Evolutionary conservation across 2,888 invertebrate species (phyloP), one percentile per base, ranked within the genome.

Genomic region (Teinopalpus imperialis): DNA sequence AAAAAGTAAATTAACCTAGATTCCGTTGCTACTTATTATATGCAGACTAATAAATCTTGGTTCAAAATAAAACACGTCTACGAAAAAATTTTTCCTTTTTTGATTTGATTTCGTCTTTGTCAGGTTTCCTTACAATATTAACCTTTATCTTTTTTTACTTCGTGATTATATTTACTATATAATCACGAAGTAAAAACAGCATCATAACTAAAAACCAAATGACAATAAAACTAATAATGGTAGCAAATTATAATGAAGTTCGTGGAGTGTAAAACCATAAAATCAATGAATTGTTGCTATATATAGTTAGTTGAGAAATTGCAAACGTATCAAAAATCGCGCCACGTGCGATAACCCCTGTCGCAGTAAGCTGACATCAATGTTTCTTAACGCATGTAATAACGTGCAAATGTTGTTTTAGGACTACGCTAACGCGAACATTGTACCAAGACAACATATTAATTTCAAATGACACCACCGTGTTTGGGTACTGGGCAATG

Each of bases 401-500:
- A 40, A 23, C 35, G 40, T 26, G 9, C 35, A 59, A 62, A 57
- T 75, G 72, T 79, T 81, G 67, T 73, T 76, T 79, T 76, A 79
- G 79, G 78, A 70, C 63, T 55, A 54, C 48, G 62, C 61, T 59
- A 69, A 79, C 72, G 69, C 49, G 51, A 60, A 57, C 54, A 53
- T 58, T 62, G 54, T 63, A 63, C 63, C 57, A 59, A 62, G 61
- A 69, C 65, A 70, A 75, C 67, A 71, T 71, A 75, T 74, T 76
- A 74, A 75, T 76, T 76, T 67, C 70, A 73, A 75, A 74, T 64
- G 65, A 64, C 61, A 16, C 30, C 10, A 18, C 18, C 54, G 12
- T 24, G 16, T 31, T 31, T 10, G 16, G 14, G 8, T 29, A 30
- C 41, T 24, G 39, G 37, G 36, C 44, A 32, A 51, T 41, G 56